Conservation (phyloP, 2,888 invertebrate genomes). For the Epinotia ramella region DNA sequence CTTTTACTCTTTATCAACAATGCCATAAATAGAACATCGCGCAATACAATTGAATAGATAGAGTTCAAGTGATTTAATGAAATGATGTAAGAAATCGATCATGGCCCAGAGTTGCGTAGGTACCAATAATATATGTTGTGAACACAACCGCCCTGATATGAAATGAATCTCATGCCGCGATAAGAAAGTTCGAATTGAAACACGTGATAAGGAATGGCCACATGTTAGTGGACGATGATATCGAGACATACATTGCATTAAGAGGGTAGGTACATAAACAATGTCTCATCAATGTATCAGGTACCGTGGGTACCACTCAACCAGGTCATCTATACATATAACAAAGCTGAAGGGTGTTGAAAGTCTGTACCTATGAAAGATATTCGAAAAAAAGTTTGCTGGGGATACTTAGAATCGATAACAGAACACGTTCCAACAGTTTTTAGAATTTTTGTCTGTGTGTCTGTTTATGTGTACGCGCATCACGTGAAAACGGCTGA, state of each 20-base stretch:
- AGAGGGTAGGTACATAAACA: no score
- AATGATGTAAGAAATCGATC: constrained; percentile 35
- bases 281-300: no score
- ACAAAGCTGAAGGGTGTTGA: no score
- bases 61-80: constrained; percentile 18
- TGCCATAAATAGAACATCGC: constrained; percentile 2
- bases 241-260: background rate
- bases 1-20: constrained; percentile 3
- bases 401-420: no score
- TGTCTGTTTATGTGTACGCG: no score
- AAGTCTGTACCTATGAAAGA: no score
- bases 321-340: no score
- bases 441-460: no score
- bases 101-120: constrained; percentile 3
- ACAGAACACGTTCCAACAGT: no score
- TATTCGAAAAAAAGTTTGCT: no score
- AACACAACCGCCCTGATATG: constrained; percentile 26
- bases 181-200: constrained; percentile 28
- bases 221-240: background rate
- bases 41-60: constrained; percentile 22
- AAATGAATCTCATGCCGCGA: constrained; percentile 11
- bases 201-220: constrained; percentile 25
- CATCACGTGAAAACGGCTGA: no score
- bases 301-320: no score
- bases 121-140: background rate